phyloP scores from a whole-genome alignment of 1,140 invertebrate species.

The Drosophila kohkoa region DNA sequence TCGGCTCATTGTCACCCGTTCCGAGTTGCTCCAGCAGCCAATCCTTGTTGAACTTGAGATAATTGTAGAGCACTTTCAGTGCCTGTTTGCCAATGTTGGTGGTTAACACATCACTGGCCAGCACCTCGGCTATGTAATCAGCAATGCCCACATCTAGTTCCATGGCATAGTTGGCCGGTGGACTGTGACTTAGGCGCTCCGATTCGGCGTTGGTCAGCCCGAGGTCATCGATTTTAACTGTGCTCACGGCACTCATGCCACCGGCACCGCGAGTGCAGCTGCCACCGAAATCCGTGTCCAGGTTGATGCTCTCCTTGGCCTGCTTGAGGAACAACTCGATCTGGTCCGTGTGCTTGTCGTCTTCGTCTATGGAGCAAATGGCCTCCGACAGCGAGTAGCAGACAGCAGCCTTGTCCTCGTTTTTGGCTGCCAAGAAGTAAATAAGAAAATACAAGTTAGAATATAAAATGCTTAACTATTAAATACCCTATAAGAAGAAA shows the following conservation, averaged over 20 bases:
- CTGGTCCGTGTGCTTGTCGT: conserved; percentile 90
- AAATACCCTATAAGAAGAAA: no score
- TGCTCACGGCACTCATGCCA: conserved; percentile 77
- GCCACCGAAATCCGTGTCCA: conserved; percentile 69
- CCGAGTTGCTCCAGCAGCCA: conserved; percentile 88
- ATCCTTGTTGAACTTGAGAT: conserved; percentile 88
- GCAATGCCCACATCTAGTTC: conserved; percentile 85
- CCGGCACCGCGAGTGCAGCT: conserved; percentile 50
- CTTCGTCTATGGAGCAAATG: conserved; percentile 91
- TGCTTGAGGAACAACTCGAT: conserved; percentile 87
- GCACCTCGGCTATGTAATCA: conserved; percentile 86
- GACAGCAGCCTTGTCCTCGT: conserved; percentile 73
- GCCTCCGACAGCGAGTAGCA: conserved; percentile 89
- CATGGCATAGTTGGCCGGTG: conserved; percentile 79
- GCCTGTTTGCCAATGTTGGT: conserved; percentile 86
- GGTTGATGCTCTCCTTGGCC: conserved; percentile 85
- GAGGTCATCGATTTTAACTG: conserved; percentile 81
- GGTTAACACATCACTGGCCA: conserved; percentile 86
- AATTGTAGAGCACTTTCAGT: conserved; percentile 87
- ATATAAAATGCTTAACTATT: no score
- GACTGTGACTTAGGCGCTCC: conserved; percentile 76
- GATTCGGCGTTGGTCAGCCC: conserved; percentile 65
- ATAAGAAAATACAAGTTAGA: no score
- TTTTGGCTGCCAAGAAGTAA: conserved; percentile 44
- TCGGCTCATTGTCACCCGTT: conserved; percentile 80